Conservation (phyloP, 2,888 invertebrate genomes). For the Chaitophorus viminalis region DNA sequence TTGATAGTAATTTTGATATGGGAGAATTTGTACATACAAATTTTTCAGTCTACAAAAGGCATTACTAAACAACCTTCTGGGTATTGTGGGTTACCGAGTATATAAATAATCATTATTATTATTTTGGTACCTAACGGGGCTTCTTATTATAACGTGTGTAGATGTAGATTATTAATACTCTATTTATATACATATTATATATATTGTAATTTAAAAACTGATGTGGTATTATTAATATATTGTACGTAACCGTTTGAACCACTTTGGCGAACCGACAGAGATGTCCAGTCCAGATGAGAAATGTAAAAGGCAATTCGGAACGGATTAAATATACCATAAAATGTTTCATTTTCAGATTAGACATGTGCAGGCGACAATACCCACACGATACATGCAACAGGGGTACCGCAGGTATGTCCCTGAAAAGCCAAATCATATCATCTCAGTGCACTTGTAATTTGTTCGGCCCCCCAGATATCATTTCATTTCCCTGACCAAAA, state of each 20-base stretch:
- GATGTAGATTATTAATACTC: slow-evolving; percentile 41
- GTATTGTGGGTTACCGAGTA: slow-evolving; percentile 14
- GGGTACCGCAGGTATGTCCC: slow-evolving; percentile 90
- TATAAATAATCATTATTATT: slow-evolving; percentile 6
- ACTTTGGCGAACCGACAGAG: neutral
- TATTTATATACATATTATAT: neutral
- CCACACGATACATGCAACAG: slow-evolving; percentile 96
- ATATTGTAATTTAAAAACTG: neutral
- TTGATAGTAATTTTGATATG: slow-evolving; percentile 65
- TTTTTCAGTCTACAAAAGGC: slow-evolving; percentile 44
- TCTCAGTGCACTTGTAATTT: slow-evolving; percentile 47
- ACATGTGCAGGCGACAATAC: slow-evolving; percentile 97
- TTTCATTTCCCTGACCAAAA: slow-evolving; percentile 26
- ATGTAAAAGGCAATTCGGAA: neutral
- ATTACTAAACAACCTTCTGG: slow-evolving; percentile 61
- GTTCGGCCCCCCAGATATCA: slow-evolving; percentile 24
- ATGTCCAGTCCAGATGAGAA: neutral
- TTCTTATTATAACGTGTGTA: slow-evolving; percentile 35
- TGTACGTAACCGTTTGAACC: neutral
- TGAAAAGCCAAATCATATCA: slow-evolving; percentile 32
- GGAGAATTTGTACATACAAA: slow-evolving; percentile 66
- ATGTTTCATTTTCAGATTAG: slow-evolving; percentile 83
- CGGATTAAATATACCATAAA: slow-evolving; percentile 42
- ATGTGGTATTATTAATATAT: neutral
- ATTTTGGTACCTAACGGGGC: slow-evolving; percentile 19